Evolutionary conservation across 2,113 vertebrate species (phyloP), one percentile per base, ranked within the genome.

Genomic region (Cisticola juncidis): DNA sequence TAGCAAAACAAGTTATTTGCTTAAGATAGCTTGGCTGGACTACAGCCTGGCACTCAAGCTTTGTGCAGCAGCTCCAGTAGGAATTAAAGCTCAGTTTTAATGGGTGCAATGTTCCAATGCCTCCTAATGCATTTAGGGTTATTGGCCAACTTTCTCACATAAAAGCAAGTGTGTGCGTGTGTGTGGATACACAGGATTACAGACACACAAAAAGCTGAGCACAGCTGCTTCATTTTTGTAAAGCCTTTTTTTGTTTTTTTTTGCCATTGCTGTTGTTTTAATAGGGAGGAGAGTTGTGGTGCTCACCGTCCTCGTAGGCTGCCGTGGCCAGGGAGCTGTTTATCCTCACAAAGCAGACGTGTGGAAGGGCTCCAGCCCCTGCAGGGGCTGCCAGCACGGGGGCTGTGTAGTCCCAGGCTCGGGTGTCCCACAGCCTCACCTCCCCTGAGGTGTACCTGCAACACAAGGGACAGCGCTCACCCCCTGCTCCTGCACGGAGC

Each of bases 401-500:
- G 44, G 99, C 98, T 6, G 96, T 70, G 16, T 98, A 98, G 98
- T 99, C 99, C 98, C 99, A 99, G 97, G 98, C 98, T 95, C 98
- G 97, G 2, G 99, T 99, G 93, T 99, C 99, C 99, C 99, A 99
- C 96, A 99, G 96, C 88, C 99, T 96, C 92, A 99, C 99, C 9
- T 99, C 99, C 64, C 99, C 99, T 5, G 99, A 99, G 5, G 98
- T 99, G 77, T 99, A 99, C 92, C 99, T 99, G 97, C 77, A 64
- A 35, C 21, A 33, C 78, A 57, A 68, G 42, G 64, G 20, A n/a
- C 51, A 48, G 4, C 3, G 4, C 17, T 81, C 62, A 81, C 21
- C n/a, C 48, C 2, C 11, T 1, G 56, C 83, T 64, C 7, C 60
- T 5, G 14, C 60, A 81, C 15, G 42, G 42, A 44, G 36, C 17